These are phyloP conservation scores for Zaprionus lineosus DNA, from an alignment of 2,888 invertebrate genomes.

Conservation along the genomic window DNA sequence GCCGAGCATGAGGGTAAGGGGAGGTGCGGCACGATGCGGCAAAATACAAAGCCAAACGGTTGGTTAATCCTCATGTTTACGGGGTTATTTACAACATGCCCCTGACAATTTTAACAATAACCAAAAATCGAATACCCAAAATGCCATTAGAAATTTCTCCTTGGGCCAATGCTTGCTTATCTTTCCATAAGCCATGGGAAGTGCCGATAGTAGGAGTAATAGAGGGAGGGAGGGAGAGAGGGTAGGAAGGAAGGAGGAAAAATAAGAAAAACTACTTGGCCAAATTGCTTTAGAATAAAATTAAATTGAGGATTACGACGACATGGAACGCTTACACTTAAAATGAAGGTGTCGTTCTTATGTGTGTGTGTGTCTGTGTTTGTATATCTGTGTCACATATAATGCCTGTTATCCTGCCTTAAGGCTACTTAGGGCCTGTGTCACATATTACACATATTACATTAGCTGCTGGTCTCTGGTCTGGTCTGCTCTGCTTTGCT, in stretches of 20 bases:
- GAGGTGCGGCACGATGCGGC: conserved; percentile 30
- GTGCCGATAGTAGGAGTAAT: no score
- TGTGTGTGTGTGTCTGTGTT: conserved; percentile 8
- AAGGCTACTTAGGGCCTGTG: conserved; percentile 78
- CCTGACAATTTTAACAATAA: conserved; percentile 71
- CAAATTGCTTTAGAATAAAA: conserved; percentile 80
- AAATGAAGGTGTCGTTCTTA: conserved; percentile 17
- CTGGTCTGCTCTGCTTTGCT: no score
- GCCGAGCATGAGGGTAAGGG: no score
- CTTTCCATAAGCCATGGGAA: no score
- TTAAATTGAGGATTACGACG: conserved; percentile 80
- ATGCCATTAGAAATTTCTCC: conserved; percentile 47
- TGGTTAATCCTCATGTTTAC: conserved; percentile 78
- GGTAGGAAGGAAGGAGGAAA: no score
- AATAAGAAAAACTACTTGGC: conserved; percentile 70
- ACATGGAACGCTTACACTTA: conserved; percentile 32
- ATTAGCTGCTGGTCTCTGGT: conserved; percentile 63
- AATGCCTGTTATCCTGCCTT: conserved; percentile 76
- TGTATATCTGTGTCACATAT: conserved; percentile 55
- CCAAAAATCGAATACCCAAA: conserved; percentile 50
- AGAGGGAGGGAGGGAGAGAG: no score
- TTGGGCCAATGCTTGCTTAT: conserved; percentile 68
- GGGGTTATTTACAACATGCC: conserved; percentile 73
- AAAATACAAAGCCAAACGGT: conserved; percentile 69
- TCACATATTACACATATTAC: conserved; percentile 76